Evolutionary conservation across 2,113 vertebrate genomes (phyloP).

Genomic region (Hypanus sabinus): DNA sequence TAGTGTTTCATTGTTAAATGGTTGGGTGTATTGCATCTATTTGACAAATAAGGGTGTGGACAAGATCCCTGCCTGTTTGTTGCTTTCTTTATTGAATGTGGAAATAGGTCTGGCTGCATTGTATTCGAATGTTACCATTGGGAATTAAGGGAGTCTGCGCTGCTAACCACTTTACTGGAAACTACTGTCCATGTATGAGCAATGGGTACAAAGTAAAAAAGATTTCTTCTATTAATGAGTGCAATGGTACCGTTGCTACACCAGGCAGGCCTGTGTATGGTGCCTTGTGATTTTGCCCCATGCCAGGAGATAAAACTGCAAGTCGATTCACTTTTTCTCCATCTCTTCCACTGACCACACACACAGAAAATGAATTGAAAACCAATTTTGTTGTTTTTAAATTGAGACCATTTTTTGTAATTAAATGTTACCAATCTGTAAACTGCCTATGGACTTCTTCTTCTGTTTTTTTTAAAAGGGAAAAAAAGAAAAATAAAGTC

Average conservation of each 20-base stretch:
- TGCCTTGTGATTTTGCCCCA: not conserved
- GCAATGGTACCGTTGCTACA: not conserved
- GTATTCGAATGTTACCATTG: not conserved
- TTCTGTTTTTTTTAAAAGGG: conserved; percentile 25
- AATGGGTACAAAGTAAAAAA: not conserved
- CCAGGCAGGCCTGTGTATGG: not conserved
- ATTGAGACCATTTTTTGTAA: conserved; percentile 29
- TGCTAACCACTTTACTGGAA: not conserved
- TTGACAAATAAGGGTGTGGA: not conserved
- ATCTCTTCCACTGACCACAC: not conserved
- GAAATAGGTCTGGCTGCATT: not conserved
- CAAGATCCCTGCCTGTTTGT: not conserved
- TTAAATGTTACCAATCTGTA: conserved; percentile 24
- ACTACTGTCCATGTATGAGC: not conserved
- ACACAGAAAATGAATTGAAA: conserved; percentile 12
- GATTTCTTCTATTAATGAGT: not conserved
- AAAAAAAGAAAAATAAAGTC: conserved; percentile 35
- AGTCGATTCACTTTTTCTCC: not conserved
- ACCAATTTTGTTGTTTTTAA: not conserved
- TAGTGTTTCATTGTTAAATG: not conserved
- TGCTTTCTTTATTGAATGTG: not conserved
- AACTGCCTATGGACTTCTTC: conserved; percentile 31
- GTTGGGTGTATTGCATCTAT: not conserved
- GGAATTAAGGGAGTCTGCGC: not conserved
- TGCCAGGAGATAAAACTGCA: not conserved